A percentile compares a stretch with the other conserved stretches of the same genome.
Conservation (phyloP, 2,113 vertebrate species). For the Gymnobelideus leadbeateri region DNA sequence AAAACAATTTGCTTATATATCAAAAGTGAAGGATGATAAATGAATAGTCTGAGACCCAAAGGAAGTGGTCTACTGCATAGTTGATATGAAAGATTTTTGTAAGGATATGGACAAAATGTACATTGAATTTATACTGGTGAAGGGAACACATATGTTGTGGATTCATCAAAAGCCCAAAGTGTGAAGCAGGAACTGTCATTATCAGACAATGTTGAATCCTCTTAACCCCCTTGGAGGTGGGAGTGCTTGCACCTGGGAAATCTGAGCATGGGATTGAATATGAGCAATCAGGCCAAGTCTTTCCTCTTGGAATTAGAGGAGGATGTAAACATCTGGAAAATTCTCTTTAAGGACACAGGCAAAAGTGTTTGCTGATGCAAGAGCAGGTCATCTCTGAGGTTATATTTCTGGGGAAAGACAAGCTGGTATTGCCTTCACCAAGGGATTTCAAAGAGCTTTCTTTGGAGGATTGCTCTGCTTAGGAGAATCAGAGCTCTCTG, state of each 20-base stretch:
- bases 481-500: background rate
- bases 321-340: slow-evolving; percentile 54
- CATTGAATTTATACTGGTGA: background rate
- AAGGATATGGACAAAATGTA: background rate
- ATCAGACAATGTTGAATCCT: background rate
- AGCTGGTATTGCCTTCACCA: slow-evolving; percentile 19
- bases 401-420: slow-evolving; percentile 56
- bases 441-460: slow-evolving; percentile 55
- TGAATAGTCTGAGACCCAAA: background rate
- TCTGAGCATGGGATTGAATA: background rate
- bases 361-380: slow-evolving; percentile 69
- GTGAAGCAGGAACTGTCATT: background rate
- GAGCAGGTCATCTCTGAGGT: slow-evolving; percentile 65
- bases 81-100: background rate
- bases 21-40: background rate
- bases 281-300: slow-evolving; percentile 43
- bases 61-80: background rate
- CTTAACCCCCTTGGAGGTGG: background rate
- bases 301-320: slow-evolving; percentile 66
- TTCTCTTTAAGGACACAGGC: slow-evolving; percentile 42
- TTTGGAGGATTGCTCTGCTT: slow-evolving; percentile 53
- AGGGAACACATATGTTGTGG: background rate
- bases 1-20: background rate
- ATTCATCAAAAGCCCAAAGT: background rate
- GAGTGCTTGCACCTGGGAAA: background rate